Base-by-base conservation (phyloP, 1,140 invertebrate species). In the Hypsibius dujardini region DNA sequence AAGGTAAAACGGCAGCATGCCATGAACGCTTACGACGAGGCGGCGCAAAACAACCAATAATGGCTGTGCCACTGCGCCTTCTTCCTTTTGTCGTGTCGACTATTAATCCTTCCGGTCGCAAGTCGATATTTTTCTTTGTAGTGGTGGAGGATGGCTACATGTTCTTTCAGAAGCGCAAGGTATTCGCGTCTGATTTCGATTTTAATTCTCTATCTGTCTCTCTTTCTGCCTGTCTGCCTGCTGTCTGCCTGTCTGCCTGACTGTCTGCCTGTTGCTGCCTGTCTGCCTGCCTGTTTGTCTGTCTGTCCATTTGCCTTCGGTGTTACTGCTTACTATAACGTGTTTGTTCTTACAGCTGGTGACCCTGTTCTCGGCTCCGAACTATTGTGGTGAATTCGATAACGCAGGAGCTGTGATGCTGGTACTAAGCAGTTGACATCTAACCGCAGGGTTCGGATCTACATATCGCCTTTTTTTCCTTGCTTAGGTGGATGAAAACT, bases 321-420 rank as follows among this genome's bases (percentile, higher is more conserved):
- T 14, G 62, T 67, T 42, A 3, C 3, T 67, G 7, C 42, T 14
- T 42, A 67, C 7, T 67, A 42, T 42, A 14, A 14, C 42, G 62
- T 42, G 62, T 42, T 14, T 67, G 12, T 14, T 67, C 7, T 67
- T 67, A 42, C 93, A 97, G 79, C 83, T 98, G 73, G 95, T 99
- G 14, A 98, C 95, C 12, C 82, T 99, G 14, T 98, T 99, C 76
- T 86, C 85, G 46, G 86, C 95, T 56, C 95, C 95, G 46, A 99
- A 98, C 82, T 99, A 99, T 81, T 98, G 95, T 82, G 90, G 90
- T 70, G 95, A 99, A 83, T 99, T 98, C 80, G 62, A 67, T 42
- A 67, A 67, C 42, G 62, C 62, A 3, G 62, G 62, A 14, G 62
- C 62, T 67, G 62, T 67, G 62, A 67, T 67, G 62, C 12, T 67